Conservation (phyloP, 2,113 vertebrate genomes). For the Lampris megalopsis region DNA sequence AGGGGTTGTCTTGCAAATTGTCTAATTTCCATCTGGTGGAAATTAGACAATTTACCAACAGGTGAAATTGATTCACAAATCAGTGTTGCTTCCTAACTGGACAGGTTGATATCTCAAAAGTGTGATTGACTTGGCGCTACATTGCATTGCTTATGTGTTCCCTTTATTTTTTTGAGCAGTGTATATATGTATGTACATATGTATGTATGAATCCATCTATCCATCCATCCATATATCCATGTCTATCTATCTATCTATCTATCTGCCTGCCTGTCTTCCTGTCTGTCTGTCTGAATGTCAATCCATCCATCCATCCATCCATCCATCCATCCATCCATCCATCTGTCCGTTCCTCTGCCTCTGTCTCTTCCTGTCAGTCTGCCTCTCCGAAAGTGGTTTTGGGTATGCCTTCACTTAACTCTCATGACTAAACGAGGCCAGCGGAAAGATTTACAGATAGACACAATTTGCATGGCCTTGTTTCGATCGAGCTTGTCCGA, state of each 20-base stretch:
- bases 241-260: neutral
- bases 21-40: too few relatives aligned
- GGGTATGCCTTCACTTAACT: neutral
- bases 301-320: neutral
- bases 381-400: slow-evolving; percentile 2
- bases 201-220: too few relatives aligned
- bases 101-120: too few relatives aligned
- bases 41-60: too few relatives aligned
- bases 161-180: too few relatives aligned
- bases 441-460: slow-evolving; percentile 23
- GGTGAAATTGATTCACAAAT: too few relatives aligned
- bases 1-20: too few relatives aligned
- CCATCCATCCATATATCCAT: too few relatives aligned
- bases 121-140: too few relatives aligned
- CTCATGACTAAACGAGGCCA: slow-evolving; percentile 22
- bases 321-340: neutral
- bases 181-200: too few relatives aligned
- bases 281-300: neutral
- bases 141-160: too few relatives aligned
- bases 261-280: neutral
- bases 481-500: slow-evolving; percentile 25
- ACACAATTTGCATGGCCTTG: slow-evolving; percentile 39
- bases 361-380: neutral
- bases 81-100: too few relatives aligned
- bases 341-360: neutral